Conservation (phyloP, 2,888 invertebrate species). For the Amphipoea oculea region DNA sequence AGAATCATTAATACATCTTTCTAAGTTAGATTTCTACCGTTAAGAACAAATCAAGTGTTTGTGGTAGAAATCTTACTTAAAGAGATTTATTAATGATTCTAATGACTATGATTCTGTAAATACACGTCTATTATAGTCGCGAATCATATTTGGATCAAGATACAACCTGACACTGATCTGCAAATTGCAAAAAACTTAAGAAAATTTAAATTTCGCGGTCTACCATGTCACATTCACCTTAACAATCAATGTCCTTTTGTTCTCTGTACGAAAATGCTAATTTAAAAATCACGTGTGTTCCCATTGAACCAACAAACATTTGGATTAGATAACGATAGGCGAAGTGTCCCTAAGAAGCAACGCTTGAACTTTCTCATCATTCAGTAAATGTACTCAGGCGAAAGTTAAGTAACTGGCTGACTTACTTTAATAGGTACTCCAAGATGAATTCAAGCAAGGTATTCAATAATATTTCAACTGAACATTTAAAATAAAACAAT, state of each 20-base stretch:
- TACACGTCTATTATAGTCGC: too few species aligned
- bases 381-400: not conserved
- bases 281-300: not conserved
- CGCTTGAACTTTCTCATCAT: slow-evolving; percentile 2
- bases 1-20: too few species aligned
- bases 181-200: too few species aligned
- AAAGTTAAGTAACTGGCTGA: not conserved
- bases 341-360: not conserved
- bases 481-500: not conserved
- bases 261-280: not conserved
- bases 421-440: not conserved
- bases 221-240: too few species aligned
- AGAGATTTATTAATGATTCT: too few species aligned
- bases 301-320: not conserved
- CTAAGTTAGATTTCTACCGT: too few species aligned
- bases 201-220: too few species aligned
- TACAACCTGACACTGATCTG: too few species aligned
- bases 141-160: too few species aligned
- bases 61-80: too few species aligned
- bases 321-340: not conserved
- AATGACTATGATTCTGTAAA: too few species aligned
- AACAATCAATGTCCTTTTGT: not conserved
- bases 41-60: too few species aligned
- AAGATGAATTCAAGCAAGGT: not conserved
- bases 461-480: not conserved